Evolutionary conservation across 1,140 invertebrate genomes (phyloP).

Genomic region (Drosophila pachea): DNA sequence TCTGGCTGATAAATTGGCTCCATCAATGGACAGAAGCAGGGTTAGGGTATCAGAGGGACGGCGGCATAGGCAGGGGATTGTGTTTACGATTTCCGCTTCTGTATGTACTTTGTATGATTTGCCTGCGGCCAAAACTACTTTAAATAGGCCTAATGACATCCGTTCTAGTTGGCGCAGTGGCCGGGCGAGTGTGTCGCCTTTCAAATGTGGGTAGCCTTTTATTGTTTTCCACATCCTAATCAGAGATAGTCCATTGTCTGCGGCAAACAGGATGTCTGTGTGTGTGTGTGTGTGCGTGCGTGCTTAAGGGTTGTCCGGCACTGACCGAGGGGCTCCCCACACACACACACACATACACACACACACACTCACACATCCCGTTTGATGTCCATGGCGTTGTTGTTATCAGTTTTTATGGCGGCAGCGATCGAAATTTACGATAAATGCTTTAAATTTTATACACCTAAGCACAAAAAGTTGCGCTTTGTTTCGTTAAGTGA

Average conservation of each 20-base stretch:
- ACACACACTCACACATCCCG: neutral
- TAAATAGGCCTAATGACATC: constrained; percentile 74
- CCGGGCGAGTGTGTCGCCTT: constrained; percentile 33
- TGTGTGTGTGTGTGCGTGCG: constrained; percentile 38
- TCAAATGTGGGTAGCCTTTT: constrained; percentile 60
- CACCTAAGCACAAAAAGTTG: constrained; percentile 62
- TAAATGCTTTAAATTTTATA: constrained; percentile 77
- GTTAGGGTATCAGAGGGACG: neutral
- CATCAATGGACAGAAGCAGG: neutral
- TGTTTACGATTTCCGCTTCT: constrained; percentile 46
- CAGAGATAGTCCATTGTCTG: constrained; percentile 49
- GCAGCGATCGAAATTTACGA: constrained; percentile 76
- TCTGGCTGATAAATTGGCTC: constrained; percentile 46
- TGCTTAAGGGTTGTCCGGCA: constrained; percentile 66
- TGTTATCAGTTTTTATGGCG: constrained; percentile 60
- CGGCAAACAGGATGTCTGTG: constrained; percentile 46
- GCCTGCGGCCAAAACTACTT: constrained; percentile 58
- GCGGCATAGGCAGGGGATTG: constrained; percentile 16
- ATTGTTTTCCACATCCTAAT: constrained; percentile 75
- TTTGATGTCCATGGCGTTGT: constrained; percentile 21
- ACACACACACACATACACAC: neutral
- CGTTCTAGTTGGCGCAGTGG: constrained; percentile 42
- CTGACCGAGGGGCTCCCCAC: constrained; percentile 34
- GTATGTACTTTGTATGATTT: constrained; percentile 33
- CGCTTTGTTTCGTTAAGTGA: constrained; percentile 72